Conservation (phyloP, 2,797 vertebrate species). For the Ammospiza maritima region DNA sequence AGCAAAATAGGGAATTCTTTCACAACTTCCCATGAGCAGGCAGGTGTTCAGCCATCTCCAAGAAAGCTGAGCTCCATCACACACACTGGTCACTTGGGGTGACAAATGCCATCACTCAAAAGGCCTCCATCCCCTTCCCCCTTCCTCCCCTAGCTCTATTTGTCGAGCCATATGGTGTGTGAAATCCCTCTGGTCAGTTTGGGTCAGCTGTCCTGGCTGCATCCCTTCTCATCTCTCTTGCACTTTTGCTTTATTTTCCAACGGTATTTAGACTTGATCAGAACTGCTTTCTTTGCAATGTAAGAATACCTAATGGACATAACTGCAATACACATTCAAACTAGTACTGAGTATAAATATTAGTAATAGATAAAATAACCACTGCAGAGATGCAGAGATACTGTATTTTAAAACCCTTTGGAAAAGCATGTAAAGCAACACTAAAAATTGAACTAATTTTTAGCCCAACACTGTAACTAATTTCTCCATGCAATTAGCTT, state of each 20-base stretch:
- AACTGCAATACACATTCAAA: neutral
- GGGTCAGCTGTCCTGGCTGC: neutral
- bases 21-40: neutral
- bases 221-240: neutral
- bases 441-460: neutral
- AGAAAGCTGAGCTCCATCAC: neutral
- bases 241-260: neutral
- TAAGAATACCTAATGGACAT: neutral
- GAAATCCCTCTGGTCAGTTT: neutral
- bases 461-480: neutral
- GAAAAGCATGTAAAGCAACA: neutral
- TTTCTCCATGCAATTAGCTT: neutral
- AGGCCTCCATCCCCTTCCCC: neutral
- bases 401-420: neutral
- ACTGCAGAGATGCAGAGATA: neutral
- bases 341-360: neutral
- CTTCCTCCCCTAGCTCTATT: neutral
- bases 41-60: neutral
- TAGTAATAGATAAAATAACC: neutral
- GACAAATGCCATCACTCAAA: fast-evolving
- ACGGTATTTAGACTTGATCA: neutral
- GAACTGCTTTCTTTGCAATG: neutral
- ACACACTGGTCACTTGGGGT: neutral
- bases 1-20: neutral
- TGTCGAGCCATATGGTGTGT: neutral